These are phyloP conservation scores for Trisateles emortualis DNA, from an alignment of 2,888 invertebrate species.

Conservation along the genomic window DNA sequence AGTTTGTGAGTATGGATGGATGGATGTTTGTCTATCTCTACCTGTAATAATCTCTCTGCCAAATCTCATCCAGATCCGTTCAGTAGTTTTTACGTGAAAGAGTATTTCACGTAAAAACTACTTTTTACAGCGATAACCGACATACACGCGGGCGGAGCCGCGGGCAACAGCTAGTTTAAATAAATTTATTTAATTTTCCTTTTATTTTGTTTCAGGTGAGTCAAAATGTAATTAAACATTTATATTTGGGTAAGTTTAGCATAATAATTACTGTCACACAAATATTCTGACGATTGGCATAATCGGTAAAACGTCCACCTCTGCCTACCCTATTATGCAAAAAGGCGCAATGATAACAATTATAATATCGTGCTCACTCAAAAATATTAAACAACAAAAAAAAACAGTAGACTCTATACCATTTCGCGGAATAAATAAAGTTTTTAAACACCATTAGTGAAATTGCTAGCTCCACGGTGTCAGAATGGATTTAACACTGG, in stretches of 20 bases:
- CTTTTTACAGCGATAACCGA: too few species aligned
- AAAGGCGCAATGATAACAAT: too few species aligned
- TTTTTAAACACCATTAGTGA: not conserved
- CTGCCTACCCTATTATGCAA: too few species aligned
- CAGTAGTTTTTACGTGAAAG: too few species aligned
- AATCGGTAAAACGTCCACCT: too few species aligned
- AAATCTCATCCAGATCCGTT: too few species aligned
- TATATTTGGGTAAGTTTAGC: conserved; percentile 20
- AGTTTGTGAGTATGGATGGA: too few species aligned
- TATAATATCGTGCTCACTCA: not conserved
- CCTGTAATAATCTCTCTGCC: too few species aligned
- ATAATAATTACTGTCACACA: not conserved
- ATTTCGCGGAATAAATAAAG: conserved; percentile 51
- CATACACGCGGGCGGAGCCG: too few species aligned
- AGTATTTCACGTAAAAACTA: too few species aligned
- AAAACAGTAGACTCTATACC: conserved; percentile 55
- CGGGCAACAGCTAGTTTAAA: too few species aligned
- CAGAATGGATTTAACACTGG: not conserved
- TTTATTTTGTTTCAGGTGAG: conserved; percentile 58
- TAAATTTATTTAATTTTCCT: not conserved
- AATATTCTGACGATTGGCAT: not conserved
- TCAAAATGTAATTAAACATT: conserved; percentile 5
- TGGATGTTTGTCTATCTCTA: too few species aligned
- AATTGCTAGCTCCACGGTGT: conserved; percentile 1
- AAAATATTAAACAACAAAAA: conserved; percentile 3